Conservation (phyloP, 2,888 invertebrate genomes). For the Dasypolia templi region DNA sequence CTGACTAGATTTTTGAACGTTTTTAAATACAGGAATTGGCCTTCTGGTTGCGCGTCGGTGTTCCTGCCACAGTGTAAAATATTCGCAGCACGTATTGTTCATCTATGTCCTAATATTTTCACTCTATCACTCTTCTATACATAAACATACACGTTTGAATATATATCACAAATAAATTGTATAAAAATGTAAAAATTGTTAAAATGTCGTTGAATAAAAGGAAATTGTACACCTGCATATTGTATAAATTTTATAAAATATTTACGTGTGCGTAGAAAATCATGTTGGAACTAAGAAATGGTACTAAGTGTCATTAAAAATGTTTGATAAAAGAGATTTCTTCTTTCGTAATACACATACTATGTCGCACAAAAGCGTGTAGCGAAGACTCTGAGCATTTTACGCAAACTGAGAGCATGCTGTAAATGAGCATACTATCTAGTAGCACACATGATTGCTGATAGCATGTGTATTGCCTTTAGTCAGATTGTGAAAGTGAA, state of each 20-base stretch:
- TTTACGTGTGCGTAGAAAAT: constrained; percentile 37
- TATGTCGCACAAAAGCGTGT: not conserved
- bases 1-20: too few relatives aligned
- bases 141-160: constrained; percentile 25
- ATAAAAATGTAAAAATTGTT: constrained; percentile 54
- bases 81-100: not conserved
- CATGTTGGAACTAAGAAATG: constrained; percentile 8
- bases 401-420: not conserved
- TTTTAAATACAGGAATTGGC: too few relatives aligned
- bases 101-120: not conserved
- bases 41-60: not conserved
- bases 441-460: not conserved
- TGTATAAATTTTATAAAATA: constrained; percentile 54
- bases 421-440: not conserved
- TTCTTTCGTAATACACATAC: not conserved
- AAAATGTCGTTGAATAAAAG: constrained; percentile 30
- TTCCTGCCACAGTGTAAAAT: not conserved
- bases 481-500: not conserved
- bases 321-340: not conserved
- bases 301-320: not conserved
- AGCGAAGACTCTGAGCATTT: not conserved
- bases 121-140: constrained; percentile 23
- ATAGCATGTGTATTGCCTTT: not conserved
- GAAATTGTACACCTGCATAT: constrained; percentile 24
- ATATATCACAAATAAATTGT: constrained; percentile 33